Evolutionary conservation across 2,888 invertebrate species (phyloP).

Genomic region (Lasioglossum figueresi): DNA sequence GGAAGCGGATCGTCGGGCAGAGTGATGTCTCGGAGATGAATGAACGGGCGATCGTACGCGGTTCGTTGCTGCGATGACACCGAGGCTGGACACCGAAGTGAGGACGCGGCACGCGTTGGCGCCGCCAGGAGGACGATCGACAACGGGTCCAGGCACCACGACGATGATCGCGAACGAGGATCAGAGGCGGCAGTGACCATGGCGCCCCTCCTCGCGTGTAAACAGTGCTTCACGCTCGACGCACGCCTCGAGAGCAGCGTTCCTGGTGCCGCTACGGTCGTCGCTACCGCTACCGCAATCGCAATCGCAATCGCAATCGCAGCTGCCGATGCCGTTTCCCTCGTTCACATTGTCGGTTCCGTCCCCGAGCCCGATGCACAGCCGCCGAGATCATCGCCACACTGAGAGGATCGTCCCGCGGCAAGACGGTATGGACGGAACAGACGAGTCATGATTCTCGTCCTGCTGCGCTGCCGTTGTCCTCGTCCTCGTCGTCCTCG

Average conservation of each 20-base stretch:
- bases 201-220: slow-evolving; percentile 69
- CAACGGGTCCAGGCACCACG: slow-evolving; percentile 29
- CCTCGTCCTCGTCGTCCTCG: slow-evolving; percentile 61
- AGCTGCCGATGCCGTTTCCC: slow-evolving; percentile 5
- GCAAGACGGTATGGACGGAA: slow-evolving; percentile 56
- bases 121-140: slow-evolving; percentile 47
- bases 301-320: slow-evolving; percentile 11
- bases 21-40: slow-evolving; percentile 61
- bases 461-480: slow-evolving; percentile 53
- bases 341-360: slow-evolving; percentile 9
- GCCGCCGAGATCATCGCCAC: slow-evolving; percentile 6
- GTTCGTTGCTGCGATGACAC: slow-evolving; percentile 64
- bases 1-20: slow-evolving; percentile 29
- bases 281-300: slow-evolving; percentile 18
- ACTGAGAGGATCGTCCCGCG: slow-evolving; percentile 42
- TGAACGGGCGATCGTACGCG: slow-evolving; percentile 50
- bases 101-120: slow-evolving; percentile 37
- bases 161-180: slow-evolving; percentile 37
- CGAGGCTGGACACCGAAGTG: slow-evolving; percentile 8
- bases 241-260: slow-evolving; percentile 52
- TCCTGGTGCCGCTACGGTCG: slow-evolving; percentile 30
- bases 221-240: slow-evolving; percentile 69
- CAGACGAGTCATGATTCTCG: slow-evolving; percentile 61
- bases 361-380: slow-evolving; percentile 27
- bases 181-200: slow-evolving; percentile 68